Evolutionary conservation across 1,140 invertebrate species (phyloP).

Genomic region (Hormaphis cornu): DNA sequence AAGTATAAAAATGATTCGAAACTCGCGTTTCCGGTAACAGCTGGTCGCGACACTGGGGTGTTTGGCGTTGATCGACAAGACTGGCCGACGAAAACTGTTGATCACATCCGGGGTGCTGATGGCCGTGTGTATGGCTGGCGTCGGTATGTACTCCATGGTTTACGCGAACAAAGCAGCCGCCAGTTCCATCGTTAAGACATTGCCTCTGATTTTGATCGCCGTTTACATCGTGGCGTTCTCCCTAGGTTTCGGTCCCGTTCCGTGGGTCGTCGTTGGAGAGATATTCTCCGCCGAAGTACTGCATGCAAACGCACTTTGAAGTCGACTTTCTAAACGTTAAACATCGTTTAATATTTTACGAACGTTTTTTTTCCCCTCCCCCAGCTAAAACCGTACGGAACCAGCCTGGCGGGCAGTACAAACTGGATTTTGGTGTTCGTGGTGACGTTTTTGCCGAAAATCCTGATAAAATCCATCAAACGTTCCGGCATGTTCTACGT

Average conservation of each 20-base stretch:
- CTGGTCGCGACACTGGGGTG: conserved; percentile 45
- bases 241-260: conserved; percentile 65
- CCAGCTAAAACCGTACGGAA: conserved; percentile 46
- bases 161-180: conserved; percentile 37
- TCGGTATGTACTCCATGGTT: conserved; percentile 45
- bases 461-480: conserved; percentile 51
- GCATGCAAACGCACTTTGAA: conserved; percentile 42
- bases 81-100: conserved; percentile 50
- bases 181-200: conserved; percentile 41
- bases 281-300: conserved; percentile 63
- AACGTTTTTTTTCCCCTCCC: neutral
- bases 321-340: neutral
- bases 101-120: conserved; percentile 46
- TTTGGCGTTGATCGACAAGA: conserved; percentile 49
- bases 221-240: conserved; percentile 51
- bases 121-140: conserved; percentile 41
- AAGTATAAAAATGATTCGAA: neutral
- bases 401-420: conserved; percentile 50
- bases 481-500: conserved; percentile 66
- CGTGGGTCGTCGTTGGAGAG: conserved; percentile 69
- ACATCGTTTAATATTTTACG: neutral
- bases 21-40: conserved; percentile 41
- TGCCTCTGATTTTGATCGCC: conserved; percentile 47
- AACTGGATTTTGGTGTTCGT: conserved; percentile 64
- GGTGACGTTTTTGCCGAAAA: conserved; percentile 62